Base-by-base conservation (phyloP, 2,113 vertebrate species). In the Clarias gariepinus region DNA sequence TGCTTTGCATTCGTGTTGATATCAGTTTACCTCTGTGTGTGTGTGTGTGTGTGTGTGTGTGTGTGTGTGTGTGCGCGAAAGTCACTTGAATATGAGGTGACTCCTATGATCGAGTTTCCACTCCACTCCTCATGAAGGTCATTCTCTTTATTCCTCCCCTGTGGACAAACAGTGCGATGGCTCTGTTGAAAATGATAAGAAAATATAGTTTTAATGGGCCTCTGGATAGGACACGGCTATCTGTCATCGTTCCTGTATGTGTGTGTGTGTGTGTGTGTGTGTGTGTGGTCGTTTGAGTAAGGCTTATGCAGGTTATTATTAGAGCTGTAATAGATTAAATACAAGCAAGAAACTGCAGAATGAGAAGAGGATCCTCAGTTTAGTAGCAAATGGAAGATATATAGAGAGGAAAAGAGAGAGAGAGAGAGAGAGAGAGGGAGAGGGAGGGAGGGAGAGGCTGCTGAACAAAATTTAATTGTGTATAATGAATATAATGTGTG, bases 261-360 rank as follows among this genome's bases (percentile, higher is more conserved):
- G 33, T 66, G 73, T 6, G 73, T 78, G 76, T 18, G 76, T 28
- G 76, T 58, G 77, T 88, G 88, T 89, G 90, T 88, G 88, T 23
- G 63, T 12, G 53, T n/a, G 63, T 28, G 77, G 13, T 77, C 28
- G 66, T 82, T 63, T 81, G 82, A 82, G 41, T 85, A 16, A 30
- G 77, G 91, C 92, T 87, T 89, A 90, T 88, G 86, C 89, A 84
- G 57, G 89, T 94, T 95, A 92, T 95, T 95, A 95, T 95, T 94
- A 94, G 94, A 91, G 91, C 91, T 94, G 89, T 93, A 94, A 92
- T 94, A 94, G 93, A 95, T 96, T 93, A 94, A 93, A 95, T 93
- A 93, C 91, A 87, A 89, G 88, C 78, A 86, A 85, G 73, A 86
- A 89, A 91, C 91, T 86, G 92, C 89, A 93, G 91, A 93, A 93